Conservation (phyloP, 37 sponge, comb jelly and placozoan genomes). For the Axinella damicornis region DNA sequence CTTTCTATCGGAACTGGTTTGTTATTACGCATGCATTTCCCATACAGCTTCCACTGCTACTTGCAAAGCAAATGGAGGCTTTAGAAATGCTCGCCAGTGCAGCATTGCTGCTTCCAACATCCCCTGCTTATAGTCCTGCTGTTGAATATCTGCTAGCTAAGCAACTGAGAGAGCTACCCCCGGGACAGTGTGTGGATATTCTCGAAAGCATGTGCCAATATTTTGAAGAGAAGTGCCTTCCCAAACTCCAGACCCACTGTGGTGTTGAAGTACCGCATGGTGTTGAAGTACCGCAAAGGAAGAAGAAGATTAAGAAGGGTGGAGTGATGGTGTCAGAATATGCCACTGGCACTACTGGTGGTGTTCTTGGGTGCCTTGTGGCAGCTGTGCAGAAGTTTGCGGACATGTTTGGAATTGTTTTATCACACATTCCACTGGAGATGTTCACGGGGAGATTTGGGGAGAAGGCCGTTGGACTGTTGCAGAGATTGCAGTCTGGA, state of each 20-base stretch:
- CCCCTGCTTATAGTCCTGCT: background rate
- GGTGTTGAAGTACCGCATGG: no score
- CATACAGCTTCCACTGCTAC: conserved; percentile 23
- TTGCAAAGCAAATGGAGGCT: background rate
- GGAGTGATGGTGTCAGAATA: no score
- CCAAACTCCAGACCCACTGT: no score
- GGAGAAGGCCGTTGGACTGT: conserved; percentile 7
- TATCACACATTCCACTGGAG: background rate
- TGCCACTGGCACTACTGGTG: no score
- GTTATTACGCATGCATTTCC: background rate
- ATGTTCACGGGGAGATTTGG: background rate
- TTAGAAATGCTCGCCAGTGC: conserved; percentile 11
- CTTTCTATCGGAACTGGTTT: background rate
- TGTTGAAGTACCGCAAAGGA: no score
- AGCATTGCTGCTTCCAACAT: background rate
- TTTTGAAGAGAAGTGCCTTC: background rate
- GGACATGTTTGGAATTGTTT: conserved; percentile 2
- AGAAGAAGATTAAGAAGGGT: no score
- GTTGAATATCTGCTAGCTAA: background rate
- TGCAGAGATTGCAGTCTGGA: background rate
- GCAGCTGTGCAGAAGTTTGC: background rate
- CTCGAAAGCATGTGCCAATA: background rate
- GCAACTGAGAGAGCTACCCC: conserved; percentile 10
- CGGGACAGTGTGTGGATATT: conserved; percentile 20
- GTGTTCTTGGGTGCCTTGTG: no score